Conservation (phyloP, 2,888 invertebrate species). For the Cyrtodaria siliqua region DNA sequence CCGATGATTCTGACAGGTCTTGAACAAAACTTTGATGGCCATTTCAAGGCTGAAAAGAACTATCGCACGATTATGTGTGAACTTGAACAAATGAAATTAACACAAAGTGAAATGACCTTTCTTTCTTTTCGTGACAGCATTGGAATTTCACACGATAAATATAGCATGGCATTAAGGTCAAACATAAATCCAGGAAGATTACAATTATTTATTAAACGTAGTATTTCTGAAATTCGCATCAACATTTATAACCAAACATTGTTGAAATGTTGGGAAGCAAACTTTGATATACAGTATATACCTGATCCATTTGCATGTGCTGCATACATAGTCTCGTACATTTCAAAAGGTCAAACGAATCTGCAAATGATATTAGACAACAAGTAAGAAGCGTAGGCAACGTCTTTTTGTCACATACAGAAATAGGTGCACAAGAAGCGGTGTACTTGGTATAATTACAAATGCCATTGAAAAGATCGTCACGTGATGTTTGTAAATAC, state of each 20-base stretch:
- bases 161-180: not conserved
- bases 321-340: not conserved
- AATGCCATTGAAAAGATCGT: constrained; percentile 41
- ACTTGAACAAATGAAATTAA: not conserved
- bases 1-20: constrained; percentile 18
- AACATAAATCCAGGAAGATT: not conserved
- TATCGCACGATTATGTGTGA: constrained; percentile 29
- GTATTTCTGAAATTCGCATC: constrained; percentile 31
- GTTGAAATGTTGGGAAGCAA: constrained; percentile 32
- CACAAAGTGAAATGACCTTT: too few relatives aligned
- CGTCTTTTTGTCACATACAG: constrained; percentile 29
- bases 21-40: not conserved
- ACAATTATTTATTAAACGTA: constrained; percentile 47
- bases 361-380: constrained; percentile 43
- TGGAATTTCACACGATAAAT: not conserved
- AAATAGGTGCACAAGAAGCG: constrained; percentile 63
- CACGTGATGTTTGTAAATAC: constrained; percentile 48
- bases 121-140: too few relatives aligned
- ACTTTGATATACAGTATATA: constrained; percentile 48
- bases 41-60: constrained; percentile 1
- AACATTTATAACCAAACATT: constrained; percentile 26
- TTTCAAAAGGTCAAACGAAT: constrained; percentile 18
- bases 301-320: constrained; percentile 46
- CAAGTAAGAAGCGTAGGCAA: constrained; percentile 58
- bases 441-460: constrained; percentile 57